Evolutionary conservation across 2,113 vertebrate species (phyloP), one percentile per base, ranked within the genome.

Genomic region (Rana temporaria): DNA sequence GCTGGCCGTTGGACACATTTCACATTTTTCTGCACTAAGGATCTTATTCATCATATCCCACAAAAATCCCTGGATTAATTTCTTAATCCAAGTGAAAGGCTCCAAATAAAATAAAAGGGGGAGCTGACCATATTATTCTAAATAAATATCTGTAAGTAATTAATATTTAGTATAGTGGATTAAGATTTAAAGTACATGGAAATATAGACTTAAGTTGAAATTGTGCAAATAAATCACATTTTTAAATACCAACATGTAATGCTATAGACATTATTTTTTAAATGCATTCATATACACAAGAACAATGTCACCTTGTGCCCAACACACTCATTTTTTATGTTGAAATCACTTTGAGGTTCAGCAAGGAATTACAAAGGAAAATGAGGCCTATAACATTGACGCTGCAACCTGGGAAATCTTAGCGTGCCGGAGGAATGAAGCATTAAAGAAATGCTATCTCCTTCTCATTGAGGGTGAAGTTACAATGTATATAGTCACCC

Each of bases 31-130:
- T 66, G 30, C 24, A 82, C 63, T 82, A 82, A 82, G 70, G 60
- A 70, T 32, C 70, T 67, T 34, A 82, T 82, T 82, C 80, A 82
- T 82, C 30, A 75, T 42, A 42, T 75, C 70, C 80, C 80, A 75
- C 80, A 82, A 82, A 82, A 75, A 82, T 75, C 80, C 64, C 74
- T 48, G 80, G 80, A 53, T 82, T 74, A 74, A 82, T 82, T 82
- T 82, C 80, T 82, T 74, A 82, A 82, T 82, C 80, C 80, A 82
- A 81, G 77, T 68, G 55, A 79, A 79, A 68, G 57, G 77, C 63
- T 79, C 64, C 77, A 79, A 80, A 74, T 38, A 82, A 74, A 74
- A 82, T 65, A 82, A 4, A 73, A 74, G 80, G 71, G 22, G 70
- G 56, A 20, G 56, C 71, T 82, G 55, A 73, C 60, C 62, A 82